These are phyloP conservation scores for Stegana nigrithorax DNA, from an alignment of 2,888 invertebrate species.

Conservation along the genomic window DNA sequence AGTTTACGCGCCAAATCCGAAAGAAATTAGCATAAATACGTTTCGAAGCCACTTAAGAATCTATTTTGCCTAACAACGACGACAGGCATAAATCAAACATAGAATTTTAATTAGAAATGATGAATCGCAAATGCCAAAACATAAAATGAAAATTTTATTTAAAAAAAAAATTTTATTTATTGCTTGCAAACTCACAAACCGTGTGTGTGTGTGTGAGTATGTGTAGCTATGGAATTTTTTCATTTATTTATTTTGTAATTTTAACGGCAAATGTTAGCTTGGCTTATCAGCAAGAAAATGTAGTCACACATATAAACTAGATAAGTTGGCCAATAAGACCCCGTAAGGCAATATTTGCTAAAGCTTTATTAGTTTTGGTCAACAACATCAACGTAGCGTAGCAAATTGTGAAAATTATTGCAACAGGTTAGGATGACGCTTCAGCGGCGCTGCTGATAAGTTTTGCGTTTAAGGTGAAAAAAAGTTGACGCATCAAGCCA, in stretches of 20 bases:
- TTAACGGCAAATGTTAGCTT: neutral
- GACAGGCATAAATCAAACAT: slow-evolving; percentile 1
- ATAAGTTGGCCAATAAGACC: neutral
- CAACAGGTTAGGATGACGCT: no score
- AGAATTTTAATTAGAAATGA: slow-evolving; percentile 7
- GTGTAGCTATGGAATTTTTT: neutral
- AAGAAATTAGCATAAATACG: neutral
- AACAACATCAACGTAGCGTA: no score
- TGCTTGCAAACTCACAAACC: no score
- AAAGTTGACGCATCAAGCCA: no score
- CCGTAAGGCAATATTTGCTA: no score
- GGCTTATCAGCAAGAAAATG: neutral
- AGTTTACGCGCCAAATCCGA: neutral
- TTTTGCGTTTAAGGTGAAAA: no score
- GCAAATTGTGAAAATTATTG: no score
- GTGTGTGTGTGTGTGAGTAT: neutral
- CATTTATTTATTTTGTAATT: neutral
- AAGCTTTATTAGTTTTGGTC: no score
- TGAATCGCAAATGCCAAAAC: neutral
- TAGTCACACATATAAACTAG: no score
- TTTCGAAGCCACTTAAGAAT: neutral
- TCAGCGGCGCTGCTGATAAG: no score
- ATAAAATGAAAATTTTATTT: neutral
- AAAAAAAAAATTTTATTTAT: slow-evolving; percentile 5
- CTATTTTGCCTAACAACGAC: slow-evolving; percentile 31